Conservation (phyloP, 1,140 invertebrate genomes). For the Anadara kagoshimensis region DNA sequence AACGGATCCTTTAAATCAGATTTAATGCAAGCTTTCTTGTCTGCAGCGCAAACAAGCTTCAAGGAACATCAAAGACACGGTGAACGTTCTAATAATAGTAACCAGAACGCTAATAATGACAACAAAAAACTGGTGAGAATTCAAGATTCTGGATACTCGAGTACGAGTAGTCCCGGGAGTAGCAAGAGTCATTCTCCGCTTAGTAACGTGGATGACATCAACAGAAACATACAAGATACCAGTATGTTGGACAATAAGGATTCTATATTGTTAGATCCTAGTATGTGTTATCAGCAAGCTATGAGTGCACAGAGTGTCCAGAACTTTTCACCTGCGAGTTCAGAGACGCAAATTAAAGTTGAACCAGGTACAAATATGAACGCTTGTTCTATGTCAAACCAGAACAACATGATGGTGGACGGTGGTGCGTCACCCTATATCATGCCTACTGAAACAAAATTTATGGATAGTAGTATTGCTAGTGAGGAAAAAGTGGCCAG, state of each 20-base stretch:
- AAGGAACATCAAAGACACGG: conserved; percentile 55
- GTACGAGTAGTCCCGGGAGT: conserved; percentile 51
- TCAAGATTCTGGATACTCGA: conserved; percentile 52
- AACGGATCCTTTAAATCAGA: conserved; percentile 67
- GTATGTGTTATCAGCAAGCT: neutral
- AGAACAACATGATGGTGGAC: no score
- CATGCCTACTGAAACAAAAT: no score
- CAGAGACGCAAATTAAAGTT: neutral
- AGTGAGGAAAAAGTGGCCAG: no score
- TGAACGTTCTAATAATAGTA: conserved; percentile 36
- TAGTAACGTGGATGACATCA: conserved; percentile 7
- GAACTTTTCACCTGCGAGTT: neutral
- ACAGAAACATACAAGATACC: neutral
- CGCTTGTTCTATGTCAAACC: no score
- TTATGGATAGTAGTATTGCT: no score
- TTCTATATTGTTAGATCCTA: neutral
- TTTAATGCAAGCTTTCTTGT: conserved; percentile 66
- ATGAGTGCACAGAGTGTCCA: neutral
- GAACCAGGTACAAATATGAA: no score
- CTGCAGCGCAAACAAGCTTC: conserved; percentile 65
- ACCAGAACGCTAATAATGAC: conserved; percentile 9
- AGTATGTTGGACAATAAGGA: conserved; percentile 6
- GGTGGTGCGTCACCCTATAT: no score
- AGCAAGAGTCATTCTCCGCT: conserved; percentile 53
- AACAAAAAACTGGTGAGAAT: conserved; percentile 7